Percentiles rank a stretch among this genome's conserved stretches.
These are phyloP conservation scores for Toxotes chatareus DNA, from an alignment of 2,113 vertebrate genomes.

Conservation along the genomic window DNA sequence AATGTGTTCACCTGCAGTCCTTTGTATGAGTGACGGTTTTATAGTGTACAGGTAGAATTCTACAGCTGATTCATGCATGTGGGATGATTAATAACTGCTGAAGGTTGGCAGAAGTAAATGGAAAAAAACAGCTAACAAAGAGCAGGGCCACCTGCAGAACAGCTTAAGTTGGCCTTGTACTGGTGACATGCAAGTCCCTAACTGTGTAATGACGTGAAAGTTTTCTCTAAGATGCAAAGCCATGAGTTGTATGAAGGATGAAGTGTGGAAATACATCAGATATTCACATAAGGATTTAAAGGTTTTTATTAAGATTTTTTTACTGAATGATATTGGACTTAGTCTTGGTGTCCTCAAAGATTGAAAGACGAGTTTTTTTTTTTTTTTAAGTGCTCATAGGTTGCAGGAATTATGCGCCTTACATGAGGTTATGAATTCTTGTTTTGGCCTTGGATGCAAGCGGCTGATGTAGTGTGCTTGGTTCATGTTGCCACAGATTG, in stretches of 20 bases:
- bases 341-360: neutral
- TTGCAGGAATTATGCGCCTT: neutral
- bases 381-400: neutral
- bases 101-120: neutral
- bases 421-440: neutral
- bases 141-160: neutral
- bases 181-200: neutral
- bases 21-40: neutral
- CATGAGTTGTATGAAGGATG: neutral
- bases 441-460: neutral
- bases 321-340: neutral
- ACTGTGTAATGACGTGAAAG: neutral
- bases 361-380: neutral
- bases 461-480: neutral
- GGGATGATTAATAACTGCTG: neutral
- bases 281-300: neutral
- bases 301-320: neutral
- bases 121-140: neutral
- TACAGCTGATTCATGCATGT: constrained; percentile 11
- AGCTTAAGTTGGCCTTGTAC: neutral
- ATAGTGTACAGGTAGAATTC: neutral
- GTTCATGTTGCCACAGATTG: neutral
- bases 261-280: neutral
- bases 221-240: neutral
- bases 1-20: neutral